Base-by-base conservation (phyloP, 2,797 vertebrate genomes). In the Amphiprion clarkii region DNA sequence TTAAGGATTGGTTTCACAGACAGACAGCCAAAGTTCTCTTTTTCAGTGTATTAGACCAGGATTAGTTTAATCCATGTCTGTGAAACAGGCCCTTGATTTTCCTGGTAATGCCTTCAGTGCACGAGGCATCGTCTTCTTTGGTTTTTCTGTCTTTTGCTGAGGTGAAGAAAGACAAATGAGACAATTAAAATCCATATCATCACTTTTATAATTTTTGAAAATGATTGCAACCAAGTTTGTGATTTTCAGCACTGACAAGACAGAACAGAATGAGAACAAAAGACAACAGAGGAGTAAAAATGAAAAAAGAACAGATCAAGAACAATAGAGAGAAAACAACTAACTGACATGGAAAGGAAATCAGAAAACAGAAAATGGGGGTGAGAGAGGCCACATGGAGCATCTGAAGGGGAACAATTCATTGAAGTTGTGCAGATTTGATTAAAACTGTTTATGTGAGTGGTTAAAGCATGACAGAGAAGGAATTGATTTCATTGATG, bases 1-100 rank as follows among this genome's bases (percentile, higher is more conserved):
- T 78, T 83, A 65, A 64, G 88, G 78, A 82, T 87, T 74, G 81
- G 71, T 85, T 82, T 80, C 83, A 72, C 74, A 84, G 88, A 86
- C 71, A 72, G 77, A 79, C 83, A 82, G 75, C 64, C 79, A 81
- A 87, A 84, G 86, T 90, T 88, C 68, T 84, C 82, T 63, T 87
- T 85, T 87, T 75, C 73, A 69, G 39, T 89, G 79, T 86, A 86
- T 89, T 88, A 87, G 83, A 85, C 79, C 70, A 64, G 89, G 88
- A 91, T 93, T 89, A 91, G 84, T 82, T 86, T 91, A 90, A 92
- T 91, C 87, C 87, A 73, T 71, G 84, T 78, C 84, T 87, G 69
- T 86, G 82, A 91, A 91, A 91, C 76, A 77, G 78, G 73, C 51
- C 82, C 83, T 78, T 76, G 71, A 51, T 89, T 89, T 89, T 83